Evolutionary conservation across 2,113 vertebrate genomes (phyloP).

Genomic region (Tachysurus fulvidraco): DNA sequence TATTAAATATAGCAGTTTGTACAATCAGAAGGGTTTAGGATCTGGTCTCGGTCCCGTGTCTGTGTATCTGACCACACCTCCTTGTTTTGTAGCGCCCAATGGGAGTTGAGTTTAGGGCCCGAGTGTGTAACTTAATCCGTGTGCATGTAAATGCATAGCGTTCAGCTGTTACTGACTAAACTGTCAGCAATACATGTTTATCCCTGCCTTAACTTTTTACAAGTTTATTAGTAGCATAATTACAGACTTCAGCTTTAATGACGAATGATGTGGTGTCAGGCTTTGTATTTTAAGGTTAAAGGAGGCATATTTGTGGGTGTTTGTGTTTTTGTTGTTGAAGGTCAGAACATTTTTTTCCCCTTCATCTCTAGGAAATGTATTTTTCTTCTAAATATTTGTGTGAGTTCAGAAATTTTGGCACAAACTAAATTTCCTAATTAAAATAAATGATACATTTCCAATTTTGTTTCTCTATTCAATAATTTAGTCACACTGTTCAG

Average conservation of each 20-base stretch:
- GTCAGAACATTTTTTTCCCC: not conserved
- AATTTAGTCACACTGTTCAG: conserved; percentile 45
- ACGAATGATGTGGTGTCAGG: not conserved
- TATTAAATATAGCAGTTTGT: not conserved
- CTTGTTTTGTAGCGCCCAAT: conserved; percentile 50
- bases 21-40: conserved; percentile 9
- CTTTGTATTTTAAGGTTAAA: not conserved
- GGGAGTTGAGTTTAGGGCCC: conserved; percentile 56
- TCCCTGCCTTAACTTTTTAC: conserved; percentile 42
- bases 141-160: conserved; percentile 51
- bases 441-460: not conserved
- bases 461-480: not conserved
- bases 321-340: not conserved
- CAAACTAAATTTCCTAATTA: not conserved
- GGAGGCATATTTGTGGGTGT: not conserved
- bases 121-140: conserved; percentile 60
- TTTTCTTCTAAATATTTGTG: not conserved
- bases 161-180: conserved; percentile 67
- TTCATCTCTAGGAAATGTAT: not conserved
- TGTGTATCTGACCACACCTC: conserved; percentile 34
- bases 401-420: not conserved
- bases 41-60: conserved; percentile 20
- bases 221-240: conserved; percentile 14
- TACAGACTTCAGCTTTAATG: not conserved
- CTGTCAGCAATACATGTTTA: conserved; percentile 57